Evolutionary conservation across 2,113 vertebrate genomes (phyloP), one percentile per base, ranked within the genome.

Genomic region (Malurus alboscapulatus): DNA sequence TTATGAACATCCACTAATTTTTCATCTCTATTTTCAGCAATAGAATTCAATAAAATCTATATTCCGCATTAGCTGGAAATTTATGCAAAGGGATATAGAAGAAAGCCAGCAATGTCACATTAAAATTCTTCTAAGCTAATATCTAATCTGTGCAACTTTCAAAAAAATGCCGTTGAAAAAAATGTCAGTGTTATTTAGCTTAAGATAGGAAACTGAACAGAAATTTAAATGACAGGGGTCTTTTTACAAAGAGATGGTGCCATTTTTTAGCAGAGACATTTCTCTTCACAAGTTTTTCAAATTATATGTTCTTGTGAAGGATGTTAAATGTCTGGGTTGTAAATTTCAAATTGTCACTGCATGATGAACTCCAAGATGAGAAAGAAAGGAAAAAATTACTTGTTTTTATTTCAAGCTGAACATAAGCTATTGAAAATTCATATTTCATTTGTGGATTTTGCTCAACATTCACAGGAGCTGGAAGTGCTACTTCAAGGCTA

Each of bases 211-310:
- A 96, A 93, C 84, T 82, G 95, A 97, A 92, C 58, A 94, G 87
- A 97, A 96, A 97, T 97, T 86, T 96, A 97, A 97, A 96, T 96
- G 96, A 95, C 87, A 86, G 91, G 81, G 92, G 91, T 96, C 95
- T 96, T 91, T 95, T 95, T 93, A 96, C 87, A 95, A 96, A 97
- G 84, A 96, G 94, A 95, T 76, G 92, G 95, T 95, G 90, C 95
- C 36, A 51, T 77, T 97, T 96, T 96, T 95, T 62, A 78, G 69
- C 55, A 93, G 93, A 97, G 96, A 96, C 92, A 96, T 96, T 96
- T 96, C 94, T 96, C 96, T 97, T 96, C 90, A 96, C 96, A 90
- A 92, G 96, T 96, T 97, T 97, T 98, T 97, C 96, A 98, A 96
- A 97, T 97, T 96, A 95, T 95, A 97, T 97, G 95, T 96, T 97